Evolutionary conservation across 2,797 vertebrate species (phyloP), one percentile per base, ranked within the genome.

Genomic region (Nyctibius grandis): DNA sequence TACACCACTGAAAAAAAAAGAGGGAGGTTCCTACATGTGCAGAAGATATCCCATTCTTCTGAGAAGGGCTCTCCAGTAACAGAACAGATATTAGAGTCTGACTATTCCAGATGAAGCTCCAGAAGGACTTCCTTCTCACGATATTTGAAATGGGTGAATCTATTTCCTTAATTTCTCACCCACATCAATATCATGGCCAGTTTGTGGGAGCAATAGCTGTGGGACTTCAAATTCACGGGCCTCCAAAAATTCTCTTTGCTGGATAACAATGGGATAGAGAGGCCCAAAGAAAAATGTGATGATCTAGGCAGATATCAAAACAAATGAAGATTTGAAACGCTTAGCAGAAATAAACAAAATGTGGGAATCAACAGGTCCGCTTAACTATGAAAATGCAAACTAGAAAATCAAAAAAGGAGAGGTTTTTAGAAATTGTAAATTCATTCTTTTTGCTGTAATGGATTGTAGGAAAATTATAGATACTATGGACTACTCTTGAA

Each of bases 181-280:
- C 26, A 22, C 0, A 0, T 28, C 47, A 29, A 22, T 40, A 72
- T 67, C 26, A 19, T 3, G 5, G 25, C 15, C 6, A 40, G 8
- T 67, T 21, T 61, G 17, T 44, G 57, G 48, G 23, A 68, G 17
- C 13, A 68, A 38, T 45, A 40, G 20, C 31, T 1, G 2, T 26
- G 22, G 44, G 17, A 61, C 36, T 67, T 77, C 28, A 78, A 2
- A 61, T 61, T 68, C 63, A 68, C 34, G 70, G 8, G 26, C 12
- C 33, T 74, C 31, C 23, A 59, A 73, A 81, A 47, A 33, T 67
- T 76, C 1, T 60, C 9, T 64, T 63, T 73, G 9, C 22, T 45
- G 42, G 19, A 7, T 48, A 77, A 68, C 18, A 48, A 4, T 17
- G 22, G 33, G 33, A 73, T 73, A 63, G 56, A 61, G 19, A 79